phyloP scores from a whole-genome alignment of 37 sponge, comb jelly and placozoan species.

The Mnemiopsis leidyi region DNA sequence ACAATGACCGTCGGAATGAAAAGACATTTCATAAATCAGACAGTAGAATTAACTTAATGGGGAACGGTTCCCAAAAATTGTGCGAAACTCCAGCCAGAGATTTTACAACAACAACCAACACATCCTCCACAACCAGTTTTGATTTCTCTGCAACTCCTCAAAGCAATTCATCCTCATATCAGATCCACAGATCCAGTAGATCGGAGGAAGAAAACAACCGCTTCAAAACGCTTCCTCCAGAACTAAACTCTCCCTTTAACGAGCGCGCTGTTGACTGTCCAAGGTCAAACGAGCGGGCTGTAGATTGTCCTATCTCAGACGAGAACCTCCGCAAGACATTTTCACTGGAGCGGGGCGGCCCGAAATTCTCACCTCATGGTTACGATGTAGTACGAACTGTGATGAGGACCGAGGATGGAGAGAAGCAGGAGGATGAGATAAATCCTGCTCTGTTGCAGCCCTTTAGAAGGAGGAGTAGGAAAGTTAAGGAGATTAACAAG shows the following conservation, averaged over 20 bases:
- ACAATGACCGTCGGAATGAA: not conserved
- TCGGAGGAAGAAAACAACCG: not conserved
- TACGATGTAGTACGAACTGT: slow-evolving; percentile 7
- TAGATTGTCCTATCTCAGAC: too few relatives aligned
- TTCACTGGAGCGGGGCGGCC: not conserved
- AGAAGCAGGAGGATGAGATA: not conserved
- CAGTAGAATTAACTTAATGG: not conserved
- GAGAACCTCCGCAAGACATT: not conserved
- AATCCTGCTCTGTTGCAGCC: slow-evolving; percentile 2
- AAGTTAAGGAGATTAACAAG: not conserved
- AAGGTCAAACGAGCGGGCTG: not conserved
- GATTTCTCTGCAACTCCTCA: not conserved
- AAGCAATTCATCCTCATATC: not conserved
- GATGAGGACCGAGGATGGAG: not conserved
- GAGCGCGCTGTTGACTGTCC: slow-evolving; percentile 29
- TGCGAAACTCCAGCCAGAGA: not conserved
- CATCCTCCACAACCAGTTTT: not conserved
- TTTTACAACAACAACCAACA: not conserved
- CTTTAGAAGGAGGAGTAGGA: slow-evolving; percentile 42
- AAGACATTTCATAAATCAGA: too few relatives aligned
- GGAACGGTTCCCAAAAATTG: not conserved
- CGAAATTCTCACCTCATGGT: not conserved
- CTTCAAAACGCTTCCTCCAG: not conserved
- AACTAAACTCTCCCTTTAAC: slow-evolving; percentile 29
- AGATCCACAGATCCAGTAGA: not conserved